Evolutionary conservation across 37 sponge, comb jelly and placozoan genomes (phyloP).

Genomic region (Amphimedon queenslandica): DNA sequence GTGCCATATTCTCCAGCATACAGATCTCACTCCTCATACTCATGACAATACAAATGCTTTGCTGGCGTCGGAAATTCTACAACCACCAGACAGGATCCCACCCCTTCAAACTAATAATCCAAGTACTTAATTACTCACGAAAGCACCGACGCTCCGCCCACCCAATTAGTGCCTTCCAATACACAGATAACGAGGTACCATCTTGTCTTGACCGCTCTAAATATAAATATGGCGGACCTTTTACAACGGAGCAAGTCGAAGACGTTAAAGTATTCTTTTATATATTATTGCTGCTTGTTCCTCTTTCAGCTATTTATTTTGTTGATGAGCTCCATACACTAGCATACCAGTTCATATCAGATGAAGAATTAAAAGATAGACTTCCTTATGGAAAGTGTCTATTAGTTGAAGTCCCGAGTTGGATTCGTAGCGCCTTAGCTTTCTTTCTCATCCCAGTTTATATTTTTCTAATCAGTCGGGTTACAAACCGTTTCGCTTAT

Average conservation of each 20-base stretch:
- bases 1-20: not conserved
- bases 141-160: not conserved
- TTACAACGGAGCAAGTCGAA: not conserved
- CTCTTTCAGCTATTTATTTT: not conserved
- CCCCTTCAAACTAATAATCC: not conserved
- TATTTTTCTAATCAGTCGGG: not conserved
- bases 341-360: not conserved
- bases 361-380: not conserved
- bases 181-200: not conserved
- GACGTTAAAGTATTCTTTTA: not conserved
- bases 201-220: not conserved
- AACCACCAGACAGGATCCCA: not conserved
- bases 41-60: not conserved
- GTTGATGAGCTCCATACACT: not conserved
- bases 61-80: not conserved
- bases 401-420: not conserved
- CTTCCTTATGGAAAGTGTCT: not conserved
- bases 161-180: too few relatives aligned
- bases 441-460: not conserved
- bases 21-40: not conserved
- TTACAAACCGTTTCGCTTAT: not conserved
- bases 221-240: not conserved
- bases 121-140: not conserved
- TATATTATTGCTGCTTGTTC: not conserved
- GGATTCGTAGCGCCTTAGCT: not conserved